Conservation (phyloP, 1,140 invertebrate species). For the Apis cerana region DNA sequence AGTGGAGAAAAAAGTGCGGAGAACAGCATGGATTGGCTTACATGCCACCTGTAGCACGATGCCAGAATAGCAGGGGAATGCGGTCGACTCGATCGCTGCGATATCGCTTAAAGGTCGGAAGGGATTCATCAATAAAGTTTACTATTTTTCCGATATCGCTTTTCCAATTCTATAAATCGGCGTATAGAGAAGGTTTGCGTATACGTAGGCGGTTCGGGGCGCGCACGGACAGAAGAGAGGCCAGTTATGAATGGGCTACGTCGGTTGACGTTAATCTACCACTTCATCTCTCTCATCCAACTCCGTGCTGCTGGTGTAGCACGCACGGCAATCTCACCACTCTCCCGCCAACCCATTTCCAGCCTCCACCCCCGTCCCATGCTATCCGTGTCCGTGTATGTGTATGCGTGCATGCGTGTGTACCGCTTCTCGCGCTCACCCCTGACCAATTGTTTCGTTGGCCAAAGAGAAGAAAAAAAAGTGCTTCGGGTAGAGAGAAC, state of each 20-base stretch:
- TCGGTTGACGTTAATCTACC: conserved; percentile 71
- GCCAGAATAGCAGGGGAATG: conserved; percentile 45
- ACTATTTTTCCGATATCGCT: conserved; percentile 69
- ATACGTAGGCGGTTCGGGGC: conserved; percentile 23
- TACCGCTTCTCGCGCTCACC: conserved; percentile 29
- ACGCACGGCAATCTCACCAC: conserved; percentile 55
- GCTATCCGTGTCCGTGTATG: neutral
- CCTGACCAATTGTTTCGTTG: conserved; percentile 60
- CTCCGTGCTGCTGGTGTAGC: conserved; percentile 18
- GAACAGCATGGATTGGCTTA: conserved; percentile 63
- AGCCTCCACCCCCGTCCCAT: conserved; percentile 24
- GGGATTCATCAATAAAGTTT: conserved; percentile 70
- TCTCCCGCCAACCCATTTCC: conserved; percentile 41
- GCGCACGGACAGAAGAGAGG: conserved; percentile 39
- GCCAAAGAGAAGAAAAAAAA: conserved; percentile 46
- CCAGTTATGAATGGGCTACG: conserved; percentile 70
- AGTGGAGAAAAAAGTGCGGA: conserved; percentile 24
- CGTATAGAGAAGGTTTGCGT: conserved; percentile 45
- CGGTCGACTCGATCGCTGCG: conserved; percentile 61
- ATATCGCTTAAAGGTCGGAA: conserved; percentile 68
- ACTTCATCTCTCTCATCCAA: conserved; percentile 69
- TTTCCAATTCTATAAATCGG: conserved; percentile 69
- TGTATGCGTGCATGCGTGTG: neutral
- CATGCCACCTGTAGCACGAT: conserved; percentile 66
- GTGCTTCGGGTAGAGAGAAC: neutral